Evolutionary conservation across 2,888 invertebrate genomes (phyloP).

Genomic region (Drosophila percnosoma): DNA sequence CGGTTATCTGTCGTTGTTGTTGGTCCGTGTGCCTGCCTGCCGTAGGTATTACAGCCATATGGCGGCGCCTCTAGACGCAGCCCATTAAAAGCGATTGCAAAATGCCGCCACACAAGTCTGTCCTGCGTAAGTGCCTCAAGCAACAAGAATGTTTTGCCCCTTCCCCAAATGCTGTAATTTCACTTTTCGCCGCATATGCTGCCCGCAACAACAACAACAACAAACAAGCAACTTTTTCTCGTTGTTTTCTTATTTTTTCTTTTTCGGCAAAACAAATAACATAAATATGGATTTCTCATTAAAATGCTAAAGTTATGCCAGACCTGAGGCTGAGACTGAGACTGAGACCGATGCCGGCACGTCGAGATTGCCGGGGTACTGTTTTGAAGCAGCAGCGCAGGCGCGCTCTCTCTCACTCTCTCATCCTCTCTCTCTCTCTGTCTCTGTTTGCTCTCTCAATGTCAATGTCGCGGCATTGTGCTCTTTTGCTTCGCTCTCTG

Average conservation of each 20-base stretch:
- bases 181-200: slow-evolving; percentile 76
- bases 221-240: slow-evolving; percentile 24
- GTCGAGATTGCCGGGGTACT: slow-evolving; percentile 38
- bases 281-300: slow-evolving; percentile 81
- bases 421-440: slow-evolving; percentile 28
- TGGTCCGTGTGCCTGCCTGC: not conserved
- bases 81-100: slow-evolving; percentile 75
- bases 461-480: slow-evolving; percentile 59
- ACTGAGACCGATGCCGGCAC: slow-evolving; percentile 46
- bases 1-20: slow-evolving; percentile 18
- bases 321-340: slow-evolving; percentile 7
- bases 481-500: slow-evolving; percentile 16
- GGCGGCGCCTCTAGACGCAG: slow-evolving; percentile 52
- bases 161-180: slow-evolving; percentile 53
- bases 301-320: slow-evolving; percentile 73
- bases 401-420: slow-evolving; percentile 39
- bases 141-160: slow-evolving; percentile 23
- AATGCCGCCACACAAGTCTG: slow-evolving; percentile 48
- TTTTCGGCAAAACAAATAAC: slow-evolving; percentile 76
- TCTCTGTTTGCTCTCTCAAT: slow-evolving; percentile 48
- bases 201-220: slow-evolving; percentile 42
- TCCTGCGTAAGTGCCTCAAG: slow-evolving; percentile 19
- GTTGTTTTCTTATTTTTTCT: slow-evolving; percentile 34
- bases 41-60: slow-evolving; percentile 47
- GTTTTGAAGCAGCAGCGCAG: slow-evolving; percentile 31